These are phyloP conservation scores for Pseudolaguvia tuberculata DNA, from an alignment of 2,113 vertebrate genomes.

Conservation along the genomic window DNA sequence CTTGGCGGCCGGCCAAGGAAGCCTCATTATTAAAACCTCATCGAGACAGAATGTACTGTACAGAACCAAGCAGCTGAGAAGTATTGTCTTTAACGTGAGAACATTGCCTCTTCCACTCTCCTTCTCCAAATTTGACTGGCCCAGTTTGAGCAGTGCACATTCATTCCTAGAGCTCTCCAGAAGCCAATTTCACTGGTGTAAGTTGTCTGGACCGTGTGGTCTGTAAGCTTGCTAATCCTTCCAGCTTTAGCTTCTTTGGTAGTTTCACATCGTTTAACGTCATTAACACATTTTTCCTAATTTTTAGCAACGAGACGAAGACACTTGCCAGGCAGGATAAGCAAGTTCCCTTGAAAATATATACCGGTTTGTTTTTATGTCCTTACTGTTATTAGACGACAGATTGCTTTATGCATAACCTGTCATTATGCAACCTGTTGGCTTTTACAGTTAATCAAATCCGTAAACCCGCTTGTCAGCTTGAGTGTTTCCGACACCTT, in stretches of 20 bases:
- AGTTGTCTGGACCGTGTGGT: no score
- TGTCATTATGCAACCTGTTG: slow-evolving; percentile 25
- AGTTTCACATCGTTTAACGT: background rate
- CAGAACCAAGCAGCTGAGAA: slow-evolving; percentile 3
- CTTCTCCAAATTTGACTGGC: slow-evolving; percentile 11
- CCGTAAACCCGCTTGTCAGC: slow-evolving; percentile 20
- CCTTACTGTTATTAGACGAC: slow-evolving; percentile 25
- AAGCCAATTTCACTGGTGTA: no score
- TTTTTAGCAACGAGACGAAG: background rate
- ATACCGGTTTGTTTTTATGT: slow-evolving; percentile 1
- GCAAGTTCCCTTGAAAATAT: background rate
- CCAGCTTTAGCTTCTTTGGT: no score
- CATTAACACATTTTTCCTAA: background rate
- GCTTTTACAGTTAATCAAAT: slow-evolving; percentile 27
- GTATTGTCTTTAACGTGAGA: no score
- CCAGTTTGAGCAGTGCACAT: background rate
- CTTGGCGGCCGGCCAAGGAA: slow-evolving; percentile 16
- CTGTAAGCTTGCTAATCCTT: background rate
- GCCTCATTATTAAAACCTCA: slow-evolving; percentile 16
- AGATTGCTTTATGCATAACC: background rate
- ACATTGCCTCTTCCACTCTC: slow-evolving; percentile 11
- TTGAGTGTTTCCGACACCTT: background rate
- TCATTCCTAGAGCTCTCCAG: background rate
- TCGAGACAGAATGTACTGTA: slow-evolving; percentile 18
- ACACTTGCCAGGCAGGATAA: background rate